Evolutionary conservation across 2,797 vertebrate genomes (phyloP).

Genomic region (Syngnathus rostellatus): DNA sequence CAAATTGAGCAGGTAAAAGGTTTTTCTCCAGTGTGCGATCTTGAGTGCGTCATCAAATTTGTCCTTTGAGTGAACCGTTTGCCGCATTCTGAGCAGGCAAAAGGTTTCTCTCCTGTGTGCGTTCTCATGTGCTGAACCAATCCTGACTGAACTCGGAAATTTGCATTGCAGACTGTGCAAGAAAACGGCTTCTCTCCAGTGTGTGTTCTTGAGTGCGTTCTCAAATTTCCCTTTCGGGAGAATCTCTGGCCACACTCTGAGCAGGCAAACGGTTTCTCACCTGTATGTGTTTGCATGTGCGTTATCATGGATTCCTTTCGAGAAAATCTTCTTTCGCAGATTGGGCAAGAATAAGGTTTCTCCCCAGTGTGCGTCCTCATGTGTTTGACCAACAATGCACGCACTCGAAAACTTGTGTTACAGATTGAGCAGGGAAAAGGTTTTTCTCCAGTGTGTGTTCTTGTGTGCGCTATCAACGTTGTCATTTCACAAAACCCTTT

Average conservation of each 20-base stretch:
- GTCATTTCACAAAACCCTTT: neutral
- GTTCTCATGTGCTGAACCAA: conserved; percentile 4
- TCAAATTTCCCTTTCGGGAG: conserved; percentile 5
- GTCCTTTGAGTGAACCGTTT: conserved; percentile 2
- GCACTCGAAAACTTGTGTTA: conserved; percentile 2
- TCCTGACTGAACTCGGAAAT: conserved; percentile 5
- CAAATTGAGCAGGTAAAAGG: conserved; percentile 3
- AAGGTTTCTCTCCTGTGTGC: conserved; percentile 8
- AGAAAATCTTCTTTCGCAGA: neutral
- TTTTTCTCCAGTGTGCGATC: conserved; percentile 5
- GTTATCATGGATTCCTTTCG: conserved; percentile 1
- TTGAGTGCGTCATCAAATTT: conserved; percentile 4
- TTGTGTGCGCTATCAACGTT: neutral
- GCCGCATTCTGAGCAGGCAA: conserved; percentile 1
- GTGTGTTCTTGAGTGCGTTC: conserved; percentile 1
- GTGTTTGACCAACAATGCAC: conserved; percentile 1
- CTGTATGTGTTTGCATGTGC: conserved; percentile 2
- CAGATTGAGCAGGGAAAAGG: conserved; percentile 3
- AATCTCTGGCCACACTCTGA: conserved; percentile 2
- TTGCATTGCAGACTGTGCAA: neutral
- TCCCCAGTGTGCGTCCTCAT: conserved; percentile 6
- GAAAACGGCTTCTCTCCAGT: conserved; percentile 3
- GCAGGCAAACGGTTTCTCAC: conserved; percentile 4
- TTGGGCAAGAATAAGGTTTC: conserved; percentile 3
- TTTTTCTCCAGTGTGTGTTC: conserved; percentile 3